Conservation (phyloP, 1,140 invertebrate species). For the Drosophila littoralis region DNA sequence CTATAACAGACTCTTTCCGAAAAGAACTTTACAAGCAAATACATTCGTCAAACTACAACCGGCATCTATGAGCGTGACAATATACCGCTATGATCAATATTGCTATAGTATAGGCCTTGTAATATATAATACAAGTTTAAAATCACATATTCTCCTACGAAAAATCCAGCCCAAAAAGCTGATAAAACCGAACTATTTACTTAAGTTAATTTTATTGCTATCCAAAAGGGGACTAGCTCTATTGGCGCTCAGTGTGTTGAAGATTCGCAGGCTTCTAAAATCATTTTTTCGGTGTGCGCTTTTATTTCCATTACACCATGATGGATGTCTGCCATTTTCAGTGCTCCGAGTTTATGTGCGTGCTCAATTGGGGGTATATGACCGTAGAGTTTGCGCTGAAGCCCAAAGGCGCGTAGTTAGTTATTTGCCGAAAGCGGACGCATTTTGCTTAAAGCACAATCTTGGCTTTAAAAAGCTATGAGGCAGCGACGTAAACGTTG, state of each 20-base stretch:
- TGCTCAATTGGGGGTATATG: slow-evolving; percentile 69
- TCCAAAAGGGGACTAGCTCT: background rate
- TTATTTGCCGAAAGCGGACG: background rate
- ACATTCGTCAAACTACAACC: too few species aligned
- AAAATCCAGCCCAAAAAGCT: too few species aligned
- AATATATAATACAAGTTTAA: too few species aligned
- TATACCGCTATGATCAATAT: too few species aligned
- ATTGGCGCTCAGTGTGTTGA: slow-evolving; percentile 6
- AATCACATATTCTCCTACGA: too few species aligned
- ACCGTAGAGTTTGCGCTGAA: slow-evolving; percentile 24
- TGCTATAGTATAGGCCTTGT: too few species aligned
- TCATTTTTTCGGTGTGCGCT: background rate
- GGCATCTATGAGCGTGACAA: too few species aligned
- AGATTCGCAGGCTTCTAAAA: slow-evolving; percentile 8
- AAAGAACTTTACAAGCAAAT: too few species aligned
- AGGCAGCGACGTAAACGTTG: slow-evolving; percentile 38
- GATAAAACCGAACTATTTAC: too few species aligned
- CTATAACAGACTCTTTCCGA: too few species aligned
- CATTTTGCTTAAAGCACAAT: slow-evolving; percentile 35
- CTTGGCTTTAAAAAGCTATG: slow-evolving; percentile 19
- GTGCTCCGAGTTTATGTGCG: slow-evolving; percentile 54
- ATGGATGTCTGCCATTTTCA: slow-evolving; percentile 54
- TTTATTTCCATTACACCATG: slow-evolving; percentile 33
- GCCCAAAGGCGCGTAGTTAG: slow-evolving; percentile 2
- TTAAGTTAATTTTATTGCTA: background rate